Conservation (phyloP, 2,113 vertebrate species). For the Rynchops niger region DNA sequence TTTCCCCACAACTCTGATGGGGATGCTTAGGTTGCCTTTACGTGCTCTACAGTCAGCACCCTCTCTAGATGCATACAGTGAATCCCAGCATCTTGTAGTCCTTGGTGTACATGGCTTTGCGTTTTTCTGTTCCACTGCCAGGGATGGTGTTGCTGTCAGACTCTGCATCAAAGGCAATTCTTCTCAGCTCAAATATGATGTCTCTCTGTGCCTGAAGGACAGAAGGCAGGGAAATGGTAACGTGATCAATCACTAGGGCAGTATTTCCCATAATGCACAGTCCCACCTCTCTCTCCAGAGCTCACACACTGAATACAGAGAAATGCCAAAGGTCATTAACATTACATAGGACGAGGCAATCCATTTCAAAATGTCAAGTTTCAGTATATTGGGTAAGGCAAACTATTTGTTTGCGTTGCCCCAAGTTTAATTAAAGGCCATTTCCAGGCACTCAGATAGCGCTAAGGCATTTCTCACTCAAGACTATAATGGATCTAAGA, state of each 20-base stretch:
- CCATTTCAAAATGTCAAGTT: background rate
- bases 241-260: background rate
- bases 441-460: background rate
- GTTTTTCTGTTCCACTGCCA: slow-evolving; percentile 87
- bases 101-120: slow-evolving; percentile 95
- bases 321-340: background rate
- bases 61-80: slow-evolving; percentile 79
- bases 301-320: background rate
- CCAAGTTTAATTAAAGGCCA: background rate
- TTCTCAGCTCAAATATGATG: slow-evolving; percentile 92
- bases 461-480: background rate
- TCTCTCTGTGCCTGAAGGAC: slow-evolving; percentile 88
- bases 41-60: background rate
- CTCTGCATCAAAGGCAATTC: slow-evolving; percentile 95
- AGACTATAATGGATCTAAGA: background rate
- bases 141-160: slow-evolving; percentile 79
- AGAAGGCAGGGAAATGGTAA: background rate
- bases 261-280: background rate
- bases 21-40: background rate
- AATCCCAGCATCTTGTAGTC: slow-evolving; percentile 99
- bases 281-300: background rate
- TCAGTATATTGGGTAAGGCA: background rate
- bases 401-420: background rate
- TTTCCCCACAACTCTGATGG: background rate
- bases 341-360: background rate